Conservation (phyloP, 2,888 invertebrate species). For the Bembecia ichneumoniformis region DNA sequence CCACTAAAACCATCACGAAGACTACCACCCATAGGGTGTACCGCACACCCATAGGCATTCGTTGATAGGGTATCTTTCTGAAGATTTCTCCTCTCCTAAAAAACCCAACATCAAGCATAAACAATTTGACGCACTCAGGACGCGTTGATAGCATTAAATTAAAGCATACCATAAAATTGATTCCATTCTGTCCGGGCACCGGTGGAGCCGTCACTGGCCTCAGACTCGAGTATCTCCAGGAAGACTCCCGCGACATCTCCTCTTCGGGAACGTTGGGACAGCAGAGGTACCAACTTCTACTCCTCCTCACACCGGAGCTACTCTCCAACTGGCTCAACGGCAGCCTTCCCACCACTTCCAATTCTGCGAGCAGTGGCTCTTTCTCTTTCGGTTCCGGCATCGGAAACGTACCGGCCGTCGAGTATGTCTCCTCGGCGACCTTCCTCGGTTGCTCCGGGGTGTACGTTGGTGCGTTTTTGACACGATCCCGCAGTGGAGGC, state of each 20-base stretch:
- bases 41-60: too few relatives aligned
- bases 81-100: too few relatives aligned
- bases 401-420: conserved; percentile 62
- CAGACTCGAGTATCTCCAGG: conserved; percentile 59
- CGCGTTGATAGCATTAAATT: too few relatives aligned
- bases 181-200: conserved; percentile 38
- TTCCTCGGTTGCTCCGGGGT: conserved; percentile 29
- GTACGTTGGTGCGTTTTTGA: conserved; percentile 28
- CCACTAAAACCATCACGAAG: too few relatives aligned
- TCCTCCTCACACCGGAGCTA: conserved; percentile 57
- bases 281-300: conserved; percentile 75
- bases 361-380: conserved; percentile 51
- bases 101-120: too few relatives aligned
- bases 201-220: conserved; percentile 57
- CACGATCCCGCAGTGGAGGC: conserved; percentile 43
- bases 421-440: conserved; percentile 49
- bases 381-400: conserved; percentile 64
- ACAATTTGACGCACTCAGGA: too few relatives aligned
- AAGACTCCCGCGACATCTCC: conserved; percentile 51
- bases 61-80: too few relatives aligned
- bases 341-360: conserved; percentile 51
- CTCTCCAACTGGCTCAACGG: conserved; percentile 50
- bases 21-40: too few relatives aligned
- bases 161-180: conserved; percentile 25
- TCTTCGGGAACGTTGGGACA: conserved; percentile 61